These are phyloP conservation scores for Cotesia glomerata DNA, from an alignment of 1,140 invertebrate genomes.

Conservation along the genomic window DNA sequence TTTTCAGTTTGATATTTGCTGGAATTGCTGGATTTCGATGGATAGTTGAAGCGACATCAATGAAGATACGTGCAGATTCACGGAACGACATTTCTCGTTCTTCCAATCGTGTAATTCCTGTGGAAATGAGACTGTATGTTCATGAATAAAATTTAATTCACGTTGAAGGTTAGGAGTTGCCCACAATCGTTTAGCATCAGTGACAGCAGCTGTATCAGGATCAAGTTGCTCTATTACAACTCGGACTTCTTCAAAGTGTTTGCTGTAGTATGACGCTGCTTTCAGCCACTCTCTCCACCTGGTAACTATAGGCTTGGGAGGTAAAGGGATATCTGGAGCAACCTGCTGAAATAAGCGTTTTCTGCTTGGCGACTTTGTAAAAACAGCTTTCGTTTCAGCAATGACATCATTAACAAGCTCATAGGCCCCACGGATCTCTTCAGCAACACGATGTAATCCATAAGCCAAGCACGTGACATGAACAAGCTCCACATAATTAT, in stretches of 20 bases:
- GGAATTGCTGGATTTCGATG: neutral
- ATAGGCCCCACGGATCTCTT: constrained; percentile 46
- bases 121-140: neutral
- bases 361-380: constrained; percentile 23
- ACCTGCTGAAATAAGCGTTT: constrained; percentile 44
- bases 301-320: constrained; percentile 52
- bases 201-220: neutral
- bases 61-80: too few relatives aligned
- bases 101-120: neutral
- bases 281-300: constrained; percentile 36
- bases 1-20: neutral
- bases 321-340: constrained; percentile 45
- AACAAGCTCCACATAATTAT: constrained; percentile 35
- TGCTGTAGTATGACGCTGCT: constrained; percentile 43
- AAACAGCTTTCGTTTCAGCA: neutral
- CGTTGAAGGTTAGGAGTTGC: neutral
- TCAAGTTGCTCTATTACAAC: neutral
- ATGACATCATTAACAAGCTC: constrained; percentile 32
- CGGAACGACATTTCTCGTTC: neutral
- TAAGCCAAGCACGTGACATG: constrained; percentile 53
- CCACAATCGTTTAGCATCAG: neutral
- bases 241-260: constrained; percentile 37
- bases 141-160: neutral
- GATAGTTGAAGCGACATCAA: neutral
- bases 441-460: constrained; percentile 47